Evolutionary conservation across 2,888 invertebrate species (phyloP).

Genomic region (Platerodrilus igneus): DNA sequence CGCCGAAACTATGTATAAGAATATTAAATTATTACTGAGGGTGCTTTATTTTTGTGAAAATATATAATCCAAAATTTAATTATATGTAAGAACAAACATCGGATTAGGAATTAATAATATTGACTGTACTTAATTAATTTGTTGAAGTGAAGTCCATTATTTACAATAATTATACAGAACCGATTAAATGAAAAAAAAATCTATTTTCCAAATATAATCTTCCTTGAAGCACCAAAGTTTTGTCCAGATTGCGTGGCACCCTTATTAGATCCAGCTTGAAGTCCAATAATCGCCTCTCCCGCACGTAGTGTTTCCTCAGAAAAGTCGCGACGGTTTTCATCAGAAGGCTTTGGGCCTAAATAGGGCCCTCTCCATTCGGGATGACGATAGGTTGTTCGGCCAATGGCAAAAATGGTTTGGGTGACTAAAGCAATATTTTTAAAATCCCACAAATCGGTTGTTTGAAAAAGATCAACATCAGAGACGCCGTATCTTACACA

Average conservation of each 20-base stretch:
- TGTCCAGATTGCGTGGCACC: constrained; percentile 82
- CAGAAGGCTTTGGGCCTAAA: constrained; percentile 81
- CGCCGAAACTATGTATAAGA: too few species aligned
- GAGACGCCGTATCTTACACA: constrained; percentile 80
- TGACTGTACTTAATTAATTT: too few species aligned
- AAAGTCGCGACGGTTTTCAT: constrained; percentile 78
- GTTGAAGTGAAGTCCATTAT: too few species aligned
- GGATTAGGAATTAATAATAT: too few species aligned
- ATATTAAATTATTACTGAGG: too few species aligned
- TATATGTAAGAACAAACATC: too few species aligned
- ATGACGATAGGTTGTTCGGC: constrained; percentile 79
- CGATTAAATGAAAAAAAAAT: too few species aligned
- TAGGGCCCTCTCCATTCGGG: constrained; percentile 79
- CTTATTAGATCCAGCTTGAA: constrained; percentile 84
- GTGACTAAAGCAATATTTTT: constrained; percentile 87
- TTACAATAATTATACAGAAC: too few species aligned
- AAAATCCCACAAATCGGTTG: constrained; percentile 86
- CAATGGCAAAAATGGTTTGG: constrained; percentile 81
- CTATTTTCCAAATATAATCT: constrained; percentile 76
- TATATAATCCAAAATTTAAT: too few species aligned
- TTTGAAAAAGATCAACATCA: constrained; percentile 83
- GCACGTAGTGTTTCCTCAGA: constrained; percentile 77
- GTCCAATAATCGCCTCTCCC: constrained; percentile 77
- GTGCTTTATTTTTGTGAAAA: too few species aligned
- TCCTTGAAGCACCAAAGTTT: constrained; percentile 79